Base-by-base conservation (phyloP, 2,113 vertebrate genomes). In the Hippocampus zosterae region DNA sequence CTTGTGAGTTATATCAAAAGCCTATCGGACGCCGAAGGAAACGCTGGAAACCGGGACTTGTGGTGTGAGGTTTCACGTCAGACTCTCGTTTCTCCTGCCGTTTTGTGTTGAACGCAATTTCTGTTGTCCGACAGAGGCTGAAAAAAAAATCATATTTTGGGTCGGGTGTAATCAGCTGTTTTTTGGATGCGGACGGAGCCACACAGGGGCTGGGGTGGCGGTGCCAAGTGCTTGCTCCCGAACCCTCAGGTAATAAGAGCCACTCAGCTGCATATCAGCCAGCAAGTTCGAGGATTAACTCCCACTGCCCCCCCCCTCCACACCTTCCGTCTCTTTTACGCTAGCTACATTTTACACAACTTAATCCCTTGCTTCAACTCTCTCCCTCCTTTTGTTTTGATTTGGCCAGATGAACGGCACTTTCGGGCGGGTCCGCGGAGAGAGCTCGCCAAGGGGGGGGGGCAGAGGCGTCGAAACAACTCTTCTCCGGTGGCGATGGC, bases 331-430 rank as follows among this genome's bases (percentile, higher is more conserved):
- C 77, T 83, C 81, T 81, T 88, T 83, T 82, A 85, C 74, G 71
- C 81, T 42, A 82, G 80, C 87, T 83, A 87, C 77, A 88, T 88
- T 89, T 89, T 88, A 84, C 78, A 87, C 85, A 88, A 78, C 5
- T 9, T 86, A 88, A 91, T 85, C 83, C 78, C 74, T 44, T 74
- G 77, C 67, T 70, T 80, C 27, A 75, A 66, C 68, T 71, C 57
- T 78, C 79, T 75, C 80, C 23, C 52, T 79, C 61, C 19, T 77
- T 87, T 84, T 86, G 77, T 84, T 85, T 84, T 76, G 75, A 87
- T 77, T 25, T 60, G 41, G 6, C 53, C 53, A 81, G 77, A 86
- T 75, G 83, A 75, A 87, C 76, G 40, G 73, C 64, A 5, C 70
- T 82, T 77, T 75, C 60, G 1, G 2, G 23, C 6, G 10, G 62